Conservation (phyloP, 1,140 invertebrate genomes). For the Harpegnathos saltator region DNA sequence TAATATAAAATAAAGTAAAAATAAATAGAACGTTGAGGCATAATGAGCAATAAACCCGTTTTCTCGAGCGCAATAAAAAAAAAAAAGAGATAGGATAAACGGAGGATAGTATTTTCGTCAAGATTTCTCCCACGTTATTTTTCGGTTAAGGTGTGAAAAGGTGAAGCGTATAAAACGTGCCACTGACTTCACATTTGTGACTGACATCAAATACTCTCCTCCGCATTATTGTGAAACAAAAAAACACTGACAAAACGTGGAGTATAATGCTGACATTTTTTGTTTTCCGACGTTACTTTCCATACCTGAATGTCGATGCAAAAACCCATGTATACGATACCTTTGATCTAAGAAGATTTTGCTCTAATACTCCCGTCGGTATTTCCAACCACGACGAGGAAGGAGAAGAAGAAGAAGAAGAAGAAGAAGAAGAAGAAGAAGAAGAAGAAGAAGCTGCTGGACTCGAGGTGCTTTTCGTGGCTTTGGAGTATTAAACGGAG, state of each 20-base stretch:
- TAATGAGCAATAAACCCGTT: conserved; percentile 58
- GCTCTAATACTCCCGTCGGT: conserved; percentile 71
- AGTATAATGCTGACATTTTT: conserved; percentile 52
- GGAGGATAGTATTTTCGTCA: conserved; percentile 50
- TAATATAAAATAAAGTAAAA: conserved; percentile 28
- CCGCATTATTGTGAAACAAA: conserved; percentile 37
- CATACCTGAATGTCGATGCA: conserved; percentile 80
- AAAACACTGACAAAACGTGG: conserved; percentile 60
- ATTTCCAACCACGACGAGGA: conserved; percentile 75
- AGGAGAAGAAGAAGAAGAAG: too few relatives aligned
- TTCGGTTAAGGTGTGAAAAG: not conserved
- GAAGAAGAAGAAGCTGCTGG: conserved; percentile 77
- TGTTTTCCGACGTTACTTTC: conserved; percentile 58
- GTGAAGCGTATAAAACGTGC: too few relatives aligned
- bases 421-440: conserved; percentile 70
- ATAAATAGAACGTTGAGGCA: not conserved
- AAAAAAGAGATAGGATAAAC: not conserved
- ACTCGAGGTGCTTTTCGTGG: conserved; percentile 58
- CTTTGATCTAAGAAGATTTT: conserved; percentile 72
- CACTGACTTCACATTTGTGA: not conserved
- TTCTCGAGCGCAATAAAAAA: conserved; percentile 60
- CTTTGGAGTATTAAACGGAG: conserved; percentile 16
- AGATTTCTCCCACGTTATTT: not conserved
- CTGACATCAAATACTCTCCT: conserved; percentile 44
- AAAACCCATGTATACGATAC: conserved; percentile 76